These are phyloP conservation scores for Syrmaticus mikado DNA, from an alignment of 2,113 vertebrate genomes.

Conservation along the genomic window DNA sequence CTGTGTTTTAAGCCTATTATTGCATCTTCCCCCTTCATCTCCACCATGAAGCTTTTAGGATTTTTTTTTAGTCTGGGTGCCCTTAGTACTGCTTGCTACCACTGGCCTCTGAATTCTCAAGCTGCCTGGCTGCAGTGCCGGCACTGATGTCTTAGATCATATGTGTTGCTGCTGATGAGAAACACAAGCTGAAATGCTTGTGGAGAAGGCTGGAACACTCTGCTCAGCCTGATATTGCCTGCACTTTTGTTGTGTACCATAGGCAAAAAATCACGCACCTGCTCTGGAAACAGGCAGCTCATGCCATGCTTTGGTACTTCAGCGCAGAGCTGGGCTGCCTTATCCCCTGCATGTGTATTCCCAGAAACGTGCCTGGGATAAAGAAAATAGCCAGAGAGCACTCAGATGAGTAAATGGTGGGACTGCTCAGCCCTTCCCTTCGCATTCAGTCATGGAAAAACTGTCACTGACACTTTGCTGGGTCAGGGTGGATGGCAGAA, in stretches of 20 bases:
- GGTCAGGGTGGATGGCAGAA: not conserved
- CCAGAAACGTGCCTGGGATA: not conserved
- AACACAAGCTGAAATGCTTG: not conserved
- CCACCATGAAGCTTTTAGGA: not conserved
- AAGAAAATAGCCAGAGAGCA: not conserved
- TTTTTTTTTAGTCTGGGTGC: not conserved
- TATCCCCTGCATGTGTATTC: not conserved
- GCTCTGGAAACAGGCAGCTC: not conserved
- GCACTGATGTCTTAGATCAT: not conserved
- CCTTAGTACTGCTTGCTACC: not conserved
- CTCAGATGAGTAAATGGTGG: not conserved
- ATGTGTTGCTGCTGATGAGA: not conserved
- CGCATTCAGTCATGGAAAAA: not conserved
- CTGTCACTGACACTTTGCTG: not conserved
- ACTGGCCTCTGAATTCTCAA: not conserved
- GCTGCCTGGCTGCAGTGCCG: not conserved
- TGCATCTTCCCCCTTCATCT: not conserved
- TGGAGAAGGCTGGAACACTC: accelerated
- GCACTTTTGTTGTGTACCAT: accelerated
- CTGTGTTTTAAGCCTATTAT: not conserved
- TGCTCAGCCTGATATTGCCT: not conserved
- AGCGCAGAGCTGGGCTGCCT: not conserved
- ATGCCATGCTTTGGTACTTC: not conserved
- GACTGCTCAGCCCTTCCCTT: not conserved
- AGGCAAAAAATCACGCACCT: not conserved